These are phyloP conservation scores for Heliocidaris tuberculata DNA, from an alignment of 35 echinoderm and acorn worm species.

Conservation along the genomic window DNA sequence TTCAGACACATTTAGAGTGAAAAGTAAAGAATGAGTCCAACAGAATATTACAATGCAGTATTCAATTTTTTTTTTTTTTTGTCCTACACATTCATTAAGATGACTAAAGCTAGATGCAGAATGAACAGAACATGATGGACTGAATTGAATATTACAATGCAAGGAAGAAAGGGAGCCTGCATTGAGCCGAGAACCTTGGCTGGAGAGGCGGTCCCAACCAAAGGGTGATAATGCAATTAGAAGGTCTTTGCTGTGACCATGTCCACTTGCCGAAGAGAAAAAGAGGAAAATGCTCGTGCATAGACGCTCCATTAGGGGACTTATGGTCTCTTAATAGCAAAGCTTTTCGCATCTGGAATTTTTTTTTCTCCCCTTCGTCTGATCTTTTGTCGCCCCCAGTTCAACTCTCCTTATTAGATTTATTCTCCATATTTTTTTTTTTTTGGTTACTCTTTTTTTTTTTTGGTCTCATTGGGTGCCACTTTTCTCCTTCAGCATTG, in stretches of 20 bases:
- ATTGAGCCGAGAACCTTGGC: not conserved
- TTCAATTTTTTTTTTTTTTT: too few species aligned
- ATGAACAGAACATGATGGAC: not conserved
- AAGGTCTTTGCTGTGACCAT: conserved; percentile 31
- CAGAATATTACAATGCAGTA: too few species aligned
- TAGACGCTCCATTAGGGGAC: conserved; percentile 15
- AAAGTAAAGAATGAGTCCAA: too few species aligned
- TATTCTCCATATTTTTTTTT: conserved; percentile 14
- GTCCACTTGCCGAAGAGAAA: not conserved
- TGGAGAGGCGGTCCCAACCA: not conserved
- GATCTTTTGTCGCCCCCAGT: conserved; percentile 31
- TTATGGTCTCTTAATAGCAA: conserved; percentile 32
- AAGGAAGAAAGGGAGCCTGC: not conserved
- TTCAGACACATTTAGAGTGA: not conserved
- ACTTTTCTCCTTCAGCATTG: not conserved
- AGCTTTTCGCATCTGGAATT: conserved; percentile 35
- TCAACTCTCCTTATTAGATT: conserved; percentile 16
- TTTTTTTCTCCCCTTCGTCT: not conserved
- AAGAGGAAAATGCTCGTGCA: conserved; percentile 3
- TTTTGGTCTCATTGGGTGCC: conserved; percentile 16
- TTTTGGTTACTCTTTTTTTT: not conserved
- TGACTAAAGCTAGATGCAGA: not conserved
- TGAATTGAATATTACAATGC: not conserved
- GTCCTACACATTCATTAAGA: not conserved
- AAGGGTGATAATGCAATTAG: conserved; percentile 37